Base-by-base conservation (phyloP, 1,140 invertebrate species). In the Ostrea denselamellosa region DNA sequence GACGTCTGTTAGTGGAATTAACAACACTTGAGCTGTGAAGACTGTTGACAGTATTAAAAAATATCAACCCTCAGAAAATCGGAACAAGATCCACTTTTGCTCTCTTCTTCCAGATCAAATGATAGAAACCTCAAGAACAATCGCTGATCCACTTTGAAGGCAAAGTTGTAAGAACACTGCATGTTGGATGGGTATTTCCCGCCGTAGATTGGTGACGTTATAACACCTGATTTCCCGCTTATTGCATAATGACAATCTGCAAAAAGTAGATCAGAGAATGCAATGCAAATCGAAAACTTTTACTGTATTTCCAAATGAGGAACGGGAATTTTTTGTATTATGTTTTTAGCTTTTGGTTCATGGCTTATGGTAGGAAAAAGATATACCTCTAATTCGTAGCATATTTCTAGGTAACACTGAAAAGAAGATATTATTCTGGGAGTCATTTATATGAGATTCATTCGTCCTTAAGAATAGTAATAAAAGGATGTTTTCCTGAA, bases 181-280 rank as follows among this genome's bases (percentile, higher is more conserved):
- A 77, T 25, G 12, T 77, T 77, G 0, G 68, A 34, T 25, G 68
- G 68, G 9, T 77, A 77, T 77, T 34, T 77, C 2, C 68, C 25
- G 68, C n/a, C 65, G 28, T 77, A 77, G 68, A 34, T 77, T 77
- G 68, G 68, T 12, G 68, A 77, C 25, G 28, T 14, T 28, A 77
- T 17, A 17, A 28, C 14, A 2, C 68, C 68, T 0, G 68, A 77
- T 44, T 10, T 14, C 9, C 12, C 28, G 28, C 28, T 10, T 25
- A 28, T 4, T 2, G 9, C 10, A 77, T 77, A 77, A 8, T 28
- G 9, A 28, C 68, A 77, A 77, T 77, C 68, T 77, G 28, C 8
- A 34, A 77, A 25, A 34, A 14, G 34, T 10, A 44, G 34, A 44
- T 44, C 1, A 44, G 34, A 44, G 34, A 44, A 2, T 44, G 2